Conservation (phyloP, 1,140 invertebrate species). For the Drosophila melanica region DNA sequence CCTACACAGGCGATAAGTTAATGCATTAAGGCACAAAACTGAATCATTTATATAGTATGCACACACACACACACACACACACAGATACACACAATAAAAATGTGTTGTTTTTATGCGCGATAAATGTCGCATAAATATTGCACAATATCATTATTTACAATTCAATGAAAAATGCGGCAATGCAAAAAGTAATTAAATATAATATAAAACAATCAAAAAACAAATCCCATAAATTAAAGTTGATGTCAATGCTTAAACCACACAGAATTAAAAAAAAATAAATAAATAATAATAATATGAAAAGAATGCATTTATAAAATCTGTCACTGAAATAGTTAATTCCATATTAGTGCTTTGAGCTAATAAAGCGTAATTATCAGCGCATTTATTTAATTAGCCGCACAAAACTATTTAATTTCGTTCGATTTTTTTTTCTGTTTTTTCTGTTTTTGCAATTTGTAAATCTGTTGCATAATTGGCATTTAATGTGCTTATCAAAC, state of each 20-base stretch:
- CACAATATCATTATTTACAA: slow-evolving; percentile 59
- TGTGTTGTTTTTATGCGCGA: slow-evolving; percentile 25
- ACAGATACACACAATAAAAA: neutral
- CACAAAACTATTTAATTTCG: slow-evolving; percentile 50
- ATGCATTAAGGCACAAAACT: slow-evolving; percentile 39
- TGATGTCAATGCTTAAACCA: slow-evolving; percentile 40
- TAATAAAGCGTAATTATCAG: slow-evolving; percentile 77
- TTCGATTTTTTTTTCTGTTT: neutral
- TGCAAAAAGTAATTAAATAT: slow-evolving; percentile 71
- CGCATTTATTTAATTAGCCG: slow-evolving; percentile 78
- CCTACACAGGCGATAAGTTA: slow-evolving; percentile 44
- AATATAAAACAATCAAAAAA: slow-evolving; percentile 76
- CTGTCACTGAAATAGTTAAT: slow-evolving; percentile 74
- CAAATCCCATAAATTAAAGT: slow-evolving; percentile 78
- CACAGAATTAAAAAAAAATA: slow-evolving; percentile 33
- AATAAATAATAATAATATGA: slow-evolving; percentile 4
- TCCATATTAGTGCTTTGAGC: slow-evolving; percentile 75
- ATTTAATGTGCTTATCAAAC: slow-evolving; percentile 60
- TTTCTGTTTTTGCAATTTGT: too few relatives aligned
- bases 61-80: neutral
- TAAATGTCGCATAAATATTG: slow-evolving; percentile 52
- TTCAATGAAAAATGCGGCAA: neutral
- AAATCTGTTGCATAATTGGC: slow-evolving; percentile 31
- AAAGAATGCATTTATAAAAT: slow-evolving; percentile 41
- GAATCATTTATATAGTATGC: slow-evolving; percentile 2